phyloP scores from a whole-genome alignment of 2,797 vertebrate species.

The Tinamus major region DNA sequence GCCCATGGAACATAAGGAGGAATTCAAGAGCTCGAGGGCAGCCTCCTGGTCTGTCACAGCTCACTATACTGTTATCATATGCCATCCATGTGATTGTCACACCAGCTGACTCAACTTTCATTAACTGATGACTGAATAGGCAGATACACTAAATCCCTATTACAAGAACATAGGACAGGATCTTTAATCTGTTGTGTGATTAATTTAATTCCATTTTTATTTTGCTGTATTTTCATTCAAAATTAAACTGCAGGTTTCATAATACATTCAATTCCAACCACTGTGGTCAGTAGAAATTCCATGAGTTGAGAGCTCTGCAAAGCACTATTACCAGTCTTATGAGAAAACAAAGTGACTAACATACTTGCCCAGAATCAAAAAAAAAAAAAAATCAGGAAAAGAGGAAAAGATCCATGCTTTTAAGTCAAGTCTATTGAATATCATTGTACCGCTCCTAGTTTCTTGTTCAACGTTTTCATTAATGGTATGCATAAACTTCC shows the following conservation, averaged over 20 bases:
- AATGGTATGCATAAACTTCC: slow-evolving; percentile 23
- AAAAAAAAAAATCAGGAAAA: slow-evolving; percentile 23
- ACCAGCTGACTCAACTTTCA: background rate
- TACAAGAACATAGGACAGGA: background rate
- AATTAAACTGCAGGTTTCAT: slow-evolving; percentile 7
- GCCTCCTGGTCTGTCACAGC: background rate
- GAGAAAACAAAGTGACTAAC: background rate
- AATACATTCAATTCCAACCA: slow-evolving; percentile 6
- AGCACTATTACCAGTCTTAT: background rate
- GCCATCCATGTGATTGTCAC: background rate
- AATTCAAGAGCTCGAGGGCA: background rate
- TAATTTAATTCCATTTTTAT: background rate
- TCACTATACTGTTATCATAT: background rate
- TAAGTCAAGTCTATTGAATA: slow-evolving; percentile 20
- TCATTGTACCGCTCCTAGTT: background rate
- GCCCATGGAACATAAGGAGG: background rate
- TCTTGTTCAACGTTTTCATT: slow-evolving; percentile 32
- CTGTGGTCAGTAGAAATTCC: background rate
- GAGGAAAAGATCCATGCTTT: background rate
- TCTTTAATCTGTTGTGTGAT: background rate
- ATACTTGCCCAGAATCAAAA: slow-evolving; percentile 12
- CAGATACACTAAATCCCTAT: background rate
- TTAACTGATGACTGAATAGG: background rate
- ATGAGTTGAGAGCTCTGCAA: background rate
- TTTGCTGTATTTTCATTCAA: slow-evolving; percentile 25